Base-by-base conservation (phyloP, 2,888 invertebrate genomes). In the Troilus luridus region DNA sequence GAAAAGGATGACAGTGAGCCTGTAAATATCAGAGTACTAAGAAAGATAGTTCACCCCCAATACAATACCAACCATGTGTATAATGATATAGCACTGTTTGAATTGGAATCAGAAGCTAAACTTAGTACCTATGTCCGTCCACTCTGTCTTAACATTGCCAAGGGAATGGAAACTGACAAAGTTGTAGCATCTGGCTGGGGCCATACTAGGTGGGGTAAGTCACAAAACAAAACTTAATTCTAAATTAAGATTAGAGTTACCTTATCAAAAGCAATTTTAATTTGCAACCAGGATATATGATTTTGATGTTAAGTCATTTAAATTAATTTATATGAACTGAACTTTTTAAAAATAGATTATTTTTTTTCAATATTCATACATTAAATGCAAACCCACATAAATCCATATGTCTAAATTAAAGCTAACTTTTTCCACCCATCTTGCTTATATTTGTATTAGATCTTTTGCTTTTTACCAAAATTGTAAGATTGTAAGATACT, bases 71-170 rank as follows among this genome's bases (percentile, higher is more conserved):
- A 54, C 11, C 56, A 56, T 54, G 27, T 88, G 3, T 92, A 92
- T 62, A 90, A 92, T 89, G 92, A 92, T 81, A 91, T 92, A 21
- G 91, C 91, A 12, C 91, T 92, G 9, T 92, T 72, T 72, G 91
- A 91, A 90, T 88, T 92, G 89, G 89, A 91, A 60, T 88, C 11
- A 14, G 88, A 89, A n/a, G 88, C 91, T 12, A 24, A 88, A 41
- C 41, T 92, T 17, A 88, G 41, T 41, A 58, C 89, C 11, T 92
- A 91, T 77, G 89, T 92, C 24, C 90, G 92, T 10, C 92, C 92
- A 17, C 85, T 92, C 2, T 92, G 92, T 88, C 89, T 92, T n/a
- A 85, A 90, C 56, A 91, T 90, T 21, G 72, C 14, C 27, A 72
- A 41, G 11, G 14, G 88, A n/a, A 58, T 88, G 12, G 56, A 21